Evolutionary conservation across 2,113 vertebrate species (phyloP).

Genomic region (western clawed frog (Xenopus tropicalis)): UCB_Xtro_10.0 CM004452.2:17593001-17593500

Average conservation of each 20-base stretch:
- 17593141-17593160: constrained; percentile 69
- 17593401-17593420: no score
- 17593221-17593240: constrained; percentile 74
- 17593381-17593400: no score
- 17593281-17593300: constrained; percentile 62
- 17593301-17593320: no score
- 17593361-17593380: no score
- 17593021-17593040: constrained; percentile 71
- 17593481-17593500: no score
- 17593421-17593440: no score
- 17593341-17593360: no score
- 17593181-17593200: constrained; percentile 62
- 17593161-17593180: constrained; percentile 53
- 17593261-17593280: constrained; percentile 26
- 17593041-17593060: constrained; percentile 86
- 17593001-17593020: constrained; percentile 76
- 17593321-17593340: no score
- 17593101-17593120: constrained; percentile 51
- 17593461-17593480: no score
- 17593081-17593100: constrained; percentile 84
- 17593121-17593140: constrained; percentile 51
- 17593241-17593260: constrained; percentile 50
- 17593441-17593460: no score
- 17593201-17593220: constrained; percentile 87
- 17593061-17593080: constrained; percentile 61